Evolutionary conservation across 2,113 vertebrate genomes (phyloP).

Genomic region (Passer montanus): DNA sequence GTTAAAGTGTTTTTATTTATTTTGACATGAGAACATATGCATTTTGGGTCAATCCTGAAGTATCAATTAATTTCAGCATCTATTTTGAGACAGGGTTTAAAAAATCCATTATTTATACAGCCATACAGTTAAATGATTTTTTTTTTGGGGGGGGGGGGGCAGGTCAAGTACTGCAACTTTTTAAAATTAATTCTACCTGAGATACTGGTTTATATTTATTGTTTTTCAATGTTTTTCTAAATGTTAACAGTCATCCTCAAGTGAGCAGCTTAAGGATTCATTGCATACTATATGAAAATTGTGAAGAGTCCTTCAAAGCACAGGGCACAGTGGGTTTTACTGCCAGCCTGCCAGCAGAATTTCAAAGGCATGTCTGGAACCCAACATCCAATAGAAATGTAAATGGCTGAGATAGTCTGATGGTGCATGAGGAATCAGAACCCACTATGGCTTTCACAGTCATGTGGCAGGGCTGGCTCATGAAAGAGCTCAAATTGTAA

Average conservation of each 20-base stretch:
- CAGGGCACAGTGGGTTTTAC: background rate
- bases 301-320: background rate
- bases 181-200: background rate
- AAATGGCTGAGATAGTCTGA: background rate
- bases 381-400: background rate
- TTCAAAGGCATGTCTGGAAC: background rate
- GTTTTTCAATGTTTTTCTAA: background rate
- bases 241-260: background rate
- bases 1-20: background rate
- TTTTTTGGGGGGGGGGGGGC: background rate
- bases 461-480: background rate
- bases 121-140: background rate
- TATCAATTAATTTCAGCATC: background rate
- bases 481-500: background rate
- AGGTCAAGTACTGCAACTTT: background rate
- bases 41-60: background rate
- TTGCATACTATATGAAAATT: background rate
- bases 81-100: background rate
- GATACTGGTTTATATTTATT: background rate
- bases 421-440: background rate
- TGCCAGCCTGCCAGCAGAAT: background rate
- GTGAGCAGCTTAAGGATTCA: background rate
- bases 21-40: background rate
- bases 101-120: background rate
- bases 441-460: background rate